phyloP scores from a whole-genome alignment of 2,797 vertebrate genomes.

The Pterois miles region DNA sequence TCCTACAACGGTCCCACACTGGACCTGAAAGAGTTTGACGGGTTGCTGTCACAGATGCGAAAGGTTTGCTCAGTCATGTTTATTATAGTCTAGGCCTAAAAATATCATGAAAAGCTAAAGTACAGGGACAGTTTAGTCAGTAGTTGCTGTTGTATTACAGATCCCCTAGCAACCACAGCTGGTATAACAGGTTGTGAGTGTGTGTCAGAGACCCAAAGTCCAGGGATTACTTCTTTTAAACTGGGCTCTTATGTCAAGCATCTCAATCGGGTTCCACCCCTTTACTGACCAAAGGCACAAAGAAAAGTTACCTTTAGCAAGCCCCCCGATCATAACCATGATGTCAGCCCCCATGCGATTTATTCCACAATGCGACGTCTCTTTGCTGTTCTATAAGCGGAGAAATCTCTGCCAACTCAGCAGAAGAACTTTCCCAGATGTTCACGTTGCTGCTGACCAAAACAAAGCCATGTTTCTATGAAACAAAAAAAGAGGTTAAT shows the following conservation, averaged over 20 bases:
- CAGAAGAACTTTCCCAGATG: slow-evolving; percentile 65
- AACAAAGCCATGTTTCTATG: slow-evolving; percentile 47
- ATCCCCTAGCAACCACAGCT: slow-evolving; percentile 3
- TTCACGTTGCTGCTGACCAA: slow-evolving; percentile 32
- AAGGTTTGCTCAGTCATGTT: slow-evolving; percentile 84
- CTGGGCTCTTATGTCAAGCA: background rate
- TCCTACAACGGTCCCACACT: slow-evolving; percentile 93
- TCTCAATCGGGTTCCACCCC: background rate
- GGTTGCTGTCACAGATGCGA: slow-evolving; percentile 94
- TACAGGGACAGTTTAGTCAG: background rate
- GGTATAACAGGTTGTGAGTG: background rate
- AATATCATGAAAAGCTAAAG: background rate
- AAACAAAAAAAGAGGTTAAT: background rate
- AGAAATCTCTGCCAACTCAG: slow-evolving; percentile 41
- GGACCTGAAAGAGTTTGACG: slow-evolving; percentile 96
- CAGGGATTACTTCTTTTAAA: slow-evolving; percentile 9
- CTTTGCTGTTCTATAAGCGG: slow-evolving; percentile 44
- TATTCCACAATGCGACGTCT: slow-evolving; percentile 55
- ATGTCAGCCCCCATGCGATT: slow-evolving; percentile 62
- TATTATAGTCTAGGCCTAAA: background rate
- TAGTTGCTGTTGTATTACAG: background rate
- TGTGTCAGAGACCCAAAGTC: background rate
- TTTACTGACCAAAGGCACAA: background rate
- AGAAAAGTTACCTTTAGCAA: slow-evolving; percentile 14
- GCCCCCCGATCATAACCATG: slow-evolving; percentile 35